Base-by-base conservation (phyloP, 64 coral and sea anemone genomes). In the Cladopsammia gracilis region DNA sequence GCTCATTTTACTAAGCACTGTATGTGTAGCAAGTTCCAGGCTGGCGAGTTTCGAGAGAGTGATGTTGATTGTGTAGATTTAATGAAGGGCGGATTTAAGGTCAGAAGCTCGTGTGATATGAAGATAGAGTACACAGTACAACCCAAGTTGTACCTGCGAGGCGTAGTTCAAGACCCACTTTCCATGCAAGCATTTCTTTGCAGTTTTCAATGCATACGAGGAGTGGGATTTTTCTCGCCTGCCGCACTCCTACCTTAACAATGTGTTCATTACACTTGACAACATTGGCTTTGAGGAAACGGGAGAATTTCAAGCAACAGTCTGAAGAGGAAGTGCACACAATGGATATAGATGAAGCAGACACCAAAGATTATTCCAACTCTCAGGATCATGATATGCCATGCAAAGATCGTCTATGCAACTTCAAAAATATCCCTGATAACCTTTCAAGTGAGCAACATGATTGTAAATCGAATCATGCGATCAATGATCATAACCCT, bases 151-250 rank as follows among this genome's bases (percentile, higher is more conserved):
- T 49, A 74, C 71, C 2, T 88, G 86, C 24, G 71, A 73, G 5
- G 53, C 23, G 4, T 88, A 70, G 86, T 7, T 51, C 5, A 88
- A 88, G n/a, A 76, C 71, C 7, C 86, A 88, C 4, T 88, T 72
- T 64, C 71, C 86, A 4, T 76, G 86, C 26, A 76, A 76, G 19
- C 86, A 89, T 18, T 89, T 89, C 68, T 89, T 75, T n/a, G 71
- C 86, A 7, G 66, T 88, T 1, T 88, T 88, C 19, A 43, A 58
- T 43, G 15, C 85, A 9, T 74, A 53, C 19, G 50, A 53, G 4
- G n/a, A 87, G 25, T 80, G 77, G 77, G 7, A 52, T 25, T 82
- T 82, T n/a, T 16, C 25, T 61, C 25, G 54, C n/a, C 51, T 82
- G 8, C 78, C 78, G 1, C 10, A 11, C 18, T 25, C 49, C 19